Conservation (phyloP, 2,797 vertebrate species). For the Erethizon dorsatum region DNA sequence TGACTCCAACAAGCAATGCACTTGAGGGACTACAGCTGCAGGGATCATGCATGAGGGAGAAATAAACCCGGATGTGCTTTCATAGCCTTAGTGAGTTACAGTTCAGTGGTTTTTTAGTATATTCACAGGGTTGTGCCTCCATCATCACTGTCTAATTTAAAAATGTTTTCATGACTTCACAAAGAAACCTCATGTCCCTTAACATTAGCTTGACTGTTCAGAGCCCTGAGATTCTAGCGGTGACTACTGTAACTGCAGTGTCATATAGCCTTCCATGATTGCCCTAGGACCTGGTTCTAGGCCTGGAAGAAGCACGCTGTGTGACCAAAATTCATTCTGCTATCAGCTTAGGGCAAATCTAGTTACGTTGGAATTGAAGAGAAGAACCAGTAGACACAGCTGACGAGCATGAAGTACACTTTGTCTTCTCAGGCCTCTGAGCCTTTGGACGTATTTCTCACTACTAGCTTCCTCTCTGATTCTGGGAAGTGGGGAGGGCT, state of each 20-base stretch:
- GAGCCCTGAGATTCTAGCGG: neutral
- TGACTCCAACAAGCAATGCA: neutral
- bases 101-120: neutral
- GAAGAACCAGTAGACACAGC: rapidly evolving
- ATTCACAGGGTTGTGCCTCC: neutral
- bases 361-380: neutral
- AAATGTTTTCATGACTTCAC: neutral
- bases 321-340: neutral
- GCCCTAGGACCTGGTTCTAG: neutral
- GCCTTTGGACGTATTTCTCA: neutral
- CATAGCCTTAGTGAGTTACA: neutral
- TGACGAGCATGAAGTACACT: neutral
- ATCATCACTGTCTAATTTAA: neutral
- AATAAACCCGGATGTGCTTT: neutral
- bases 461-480: too few species aligned
- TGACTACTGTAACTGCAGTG: neutral
- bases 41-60: too few species aligned
- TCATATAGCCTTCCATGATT: neutral
- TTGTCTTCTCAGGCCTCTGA: neutral
- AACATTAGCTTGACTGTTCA: too few species aligned
- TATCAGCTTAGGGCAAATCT: neutral
- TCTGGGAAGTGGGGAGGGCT: neutral
- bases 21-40: neutral
- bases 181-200: neutral
- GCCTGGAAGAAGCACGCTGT: neutral